Base-by-base conservation (phyloP, 2,113 vertebrate genomes). In the Pedetes capensis region DNA sequence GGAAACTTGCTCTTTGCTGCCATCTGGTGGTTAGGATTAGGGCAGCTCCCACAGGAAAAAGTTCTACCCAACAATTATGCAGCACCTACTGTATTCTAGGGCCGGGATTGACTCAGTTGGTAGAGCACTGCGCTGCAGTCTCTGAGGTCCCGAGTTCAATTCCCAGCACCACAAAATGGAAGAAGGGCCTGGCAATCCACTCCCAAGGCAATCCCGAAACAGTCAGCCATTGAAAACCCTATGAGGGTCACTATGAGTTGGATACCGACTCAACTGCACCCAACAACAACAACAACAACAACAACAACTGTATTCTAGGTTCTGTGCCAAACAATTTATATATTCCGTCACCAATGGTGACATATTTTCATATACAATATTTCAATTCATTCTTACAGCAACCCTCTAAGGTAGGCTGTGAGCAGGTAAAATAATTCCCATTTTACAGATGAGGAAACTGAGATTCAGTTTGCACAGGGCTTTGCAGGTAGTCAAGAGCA, bases 1-100 rank as follows among this genome's bases (percentile, higher is more conserved):
- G 18, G 95, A 97, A 95, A 27, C 94, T 86, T 97, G 82, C 95
- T 96, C 96, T 97, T 95, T 97, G 96, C 97, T 97, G 97, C 97
- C 97, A 97, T 94, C 97, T 97, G 93, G 95, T 95, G 97, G 91
- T 37, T 18, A 0, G 66, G 6, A 22, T 12, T 78, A 61, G 69
- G 89, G 47, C 81, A 71, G 59, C 49, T 88, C 69, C 39, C 82
- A 72, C 0, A 61, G 39, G 84, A 90, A 72, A 68, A 90, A 64
- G 55, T 22, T 89, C 34, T 89, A 25, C 4, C 68, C 57, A 69
- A 34, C 57, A 72, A 39, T 27, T 57, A 51, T 0, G 59, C 1
- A 0, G 29, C 8, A 34, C 37, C n/a, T 61, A 42, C 1, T 22
- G 10, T n/a, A 63, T 90, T 92, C 72, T 17, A 82, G 22, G 13